These are phyloP conservation scores for Iselma pallidipennis DNA, from an alignment of 2,888 invertebrate species.

Conservation along the genomic window DNA sequence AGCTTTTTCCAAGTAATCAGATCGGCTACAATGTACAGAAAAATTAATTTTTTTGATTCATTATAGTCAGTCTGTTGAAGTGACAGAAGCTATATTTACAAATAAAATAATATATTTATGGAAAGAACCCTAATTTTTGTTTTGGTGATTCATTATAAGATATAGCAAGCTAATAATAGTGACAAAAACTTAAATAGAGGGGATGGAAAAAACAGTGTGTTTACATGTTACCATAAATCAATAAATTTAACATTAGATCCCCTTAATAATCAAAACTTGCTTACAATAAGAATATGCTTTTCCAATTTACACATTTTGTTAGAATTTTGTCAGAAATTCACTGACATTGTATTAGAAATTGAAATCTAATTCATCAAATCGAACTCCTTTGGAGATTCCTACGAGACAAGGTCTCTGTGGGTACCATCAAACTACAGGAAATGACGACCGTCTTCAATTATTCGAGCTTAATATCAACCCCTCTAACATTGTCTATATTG, in stretches of 20 bases:
- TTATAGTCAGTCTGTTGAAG: neutral
- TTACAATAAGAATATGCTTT: no score
- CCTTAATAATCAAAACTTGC: neutral
- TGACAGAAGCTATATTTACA: neutral
- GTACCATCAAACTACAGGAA: constrained; percentile 2
- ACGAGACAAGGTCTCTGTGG: no score
- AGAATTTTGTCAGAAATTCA: no score
- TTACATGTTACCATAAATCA: neutral
- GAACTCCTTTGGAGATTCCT: no score
- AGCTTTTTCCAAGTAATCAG: no score
- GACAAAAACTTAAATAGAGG: neutral
- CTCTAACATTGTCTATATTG: constrained; percentile 16
- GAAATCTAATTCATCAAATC: no score
- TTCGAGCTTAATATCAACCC: constrained; percentile 18
- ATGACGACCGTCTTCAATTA: constrained; percentile 18
- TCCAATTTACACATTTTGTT: no score
- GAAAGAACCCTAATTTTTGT: neutral
- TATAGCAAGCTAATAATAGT: neutral
- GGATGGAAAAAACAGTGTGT: neutral
- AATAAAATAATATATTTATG: neutral
- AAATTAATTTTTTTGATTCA: neutral
- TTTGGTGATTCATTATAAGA: neutral
- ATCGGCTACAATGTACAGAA: no score
- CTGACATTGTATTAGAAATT: no score
- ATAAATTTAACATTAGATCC: neutral